phyloP scores from a whole-genome alignment of 92 coral and sea anemone species.

The Zoanthus sansibaricus region DNA sequence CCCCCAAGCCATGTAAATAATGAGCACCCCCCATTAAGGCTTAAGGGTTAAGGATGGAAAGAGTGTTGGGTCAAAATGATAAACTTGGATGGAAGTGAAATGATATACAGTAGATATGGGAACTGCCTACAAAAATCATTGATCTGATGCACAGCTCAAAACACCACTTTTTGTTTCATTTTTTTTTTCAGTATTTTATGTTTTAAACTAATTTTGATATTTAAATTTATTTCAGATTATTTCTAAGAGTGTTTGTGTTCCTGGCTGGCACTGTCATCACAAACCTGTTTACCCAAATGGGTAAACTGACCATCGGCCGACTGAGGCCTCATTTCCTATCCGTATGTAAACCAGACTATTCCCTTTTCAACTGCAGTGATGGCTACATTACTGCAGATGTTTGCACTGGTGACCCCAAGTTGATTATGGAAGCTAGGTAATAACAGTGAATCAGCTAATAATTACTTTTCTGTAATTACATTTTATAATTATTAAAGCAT shows the following conservation, averaged over 20 bases:
- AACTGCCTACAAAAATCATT: too few species aligned
- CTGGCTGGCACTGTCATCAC: constrained; percentile 88
- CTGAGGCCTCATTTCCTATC: constrained; percentile 92
- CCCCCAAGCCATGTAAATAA: too few species aligned
- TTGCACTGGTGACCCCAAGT: constrained; percentile 87
- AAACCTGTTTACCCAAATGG: constrained; percentile 88
- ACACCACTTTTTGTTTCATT: not conserved
- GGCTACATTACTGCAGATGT: constrained; percentile 71
- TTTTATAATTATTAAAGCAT: too few species aligned
- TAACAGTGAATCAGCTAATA: too few species aligned
- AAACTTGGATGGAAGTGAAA: too few species aligned
- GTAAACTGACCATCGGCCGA: constrained; percentile 90
- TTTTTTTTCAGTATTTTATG: not conserved
- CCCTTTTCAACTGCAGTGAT: constrained; percentile 78
- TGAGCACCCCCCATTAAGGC: too few species aligned
- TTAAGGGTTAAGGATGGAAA: too few species aligned
- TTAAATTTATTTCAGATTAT: constrained; percentile 43
- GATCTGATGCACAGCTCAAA: too few species aligned
- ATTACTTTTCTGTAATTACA: too few species aligned
- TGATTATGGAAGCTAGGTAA: constrained; percentile 85
- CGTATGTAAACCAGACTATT: constrained; percentile 88
- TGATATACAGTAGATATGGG: too few species aligned
- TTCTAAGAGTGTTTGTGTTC: constrained; percentile 72
- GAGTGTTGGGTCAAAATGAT: too few species aligned
- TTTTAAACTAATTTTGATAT: not conserved